phyloP scores from a whole-genome alignment of 2,888 invertebrate genomes.

The Serripes groenlandicus region DNA sequence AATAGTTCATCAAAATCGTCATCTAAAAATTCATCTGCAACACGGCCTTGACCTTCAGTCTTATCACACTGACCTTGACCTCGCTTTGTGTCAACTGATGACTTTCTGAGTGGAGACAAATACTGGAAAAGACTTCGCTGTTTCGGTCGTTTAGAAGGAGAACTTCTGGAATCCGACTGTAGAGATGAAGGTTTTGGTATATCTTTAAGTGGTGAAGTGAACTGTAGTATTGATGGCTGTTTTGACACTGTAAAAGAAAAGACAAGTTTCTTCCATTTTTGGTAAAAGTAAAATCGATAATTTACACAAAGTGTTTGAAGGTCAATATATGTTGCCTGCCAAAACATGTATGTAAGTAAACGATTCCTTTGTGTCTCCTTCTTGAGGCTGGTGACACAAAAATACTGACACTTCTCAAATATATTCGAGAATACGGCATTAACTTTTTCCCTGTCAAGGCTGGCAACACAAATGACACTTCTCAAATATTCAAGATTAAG shows the following conservation, averaged over 20 bases:
- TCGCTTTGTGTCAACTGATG: neutral
- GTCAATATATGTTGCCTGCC: too few relatives aligned
- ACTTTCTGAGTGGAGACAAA: constrained; percentile 34
- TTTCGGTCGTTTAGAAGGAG: constrained; percentile 20
- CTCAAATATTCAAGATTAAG: too few relatives aligned
- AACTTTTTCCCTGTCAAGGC: too few relatives aligned
- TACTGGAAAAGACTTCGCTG: constrained; percentile 43
- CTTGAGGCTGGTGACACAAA: too few relatives aligned
- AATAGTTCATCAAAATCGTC: constrained; percentile 59
- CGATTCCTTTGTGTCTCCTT: too few relatives aligned
- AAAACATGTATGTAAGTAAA: too few relatives aligned
- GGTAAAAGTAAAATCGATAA: neutral
- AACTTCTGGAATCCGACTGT: neutral
- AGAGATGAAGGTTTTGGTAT: neutral
- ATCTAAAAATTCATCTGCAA: constrained; percentile 15
- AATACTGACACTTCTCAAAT: too few relatives aligned
- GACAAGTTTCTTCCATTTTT: neutral
- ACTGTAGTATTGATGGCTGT: constrained; percentile 53
- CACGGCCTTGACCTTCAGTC: neutral
- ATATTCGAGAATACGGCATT: too few relatives aligned
- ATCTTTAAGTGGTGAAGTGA: constrained; percentile 47
- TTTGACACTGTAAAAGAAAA: constrained; percentile 33
- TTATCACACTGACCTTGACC: constrained; percentile 12
- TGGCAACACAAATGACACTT: too few relatives aligned
- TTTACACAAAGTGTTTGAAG: too few relatives aligned